Conservation (phyloP, 2,888 invertebrate species). For the Athrips mouffetella region DNA sequence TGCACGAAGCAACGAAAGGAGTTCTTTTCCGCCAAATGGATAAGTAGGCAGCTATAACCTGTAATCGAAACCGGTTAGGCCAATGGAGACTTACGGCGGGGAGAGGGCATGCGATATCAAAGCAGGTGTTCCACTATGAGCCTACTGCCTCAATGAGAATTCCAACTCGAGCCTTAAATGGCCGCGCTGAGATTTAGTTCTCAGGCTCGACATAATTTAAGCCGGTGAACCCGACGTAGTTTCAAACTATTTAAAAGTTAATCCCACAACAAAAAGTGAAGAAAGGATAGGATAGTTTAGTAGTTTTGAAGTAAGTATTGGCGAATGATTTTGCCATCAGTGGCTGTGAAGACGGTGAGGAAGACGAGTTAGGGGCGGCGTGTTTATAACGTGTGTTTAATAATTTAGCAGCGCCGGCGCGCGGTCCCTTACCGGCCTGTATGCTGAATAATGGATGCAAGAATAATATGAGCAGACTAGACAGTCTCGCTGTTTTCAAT, state of each 20-base stretch:
- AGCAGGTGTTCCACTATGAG: slow-evolving; percentile 71
- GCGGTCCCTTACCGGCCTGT: slow-evolving; percentile 56
- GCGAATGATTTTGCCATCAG: slow-evolving; percentile 57
- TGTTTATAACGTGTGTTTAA: slow-evolving; percentile 73
- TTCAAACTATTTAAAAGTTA: slow-evolving; percentile 12
- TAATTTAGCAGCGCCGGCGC: slow-evolving; percentile 63
- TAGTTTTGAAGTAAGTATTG: slow-evolving; percentile 26
- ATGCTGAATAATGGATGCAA: slow-evolving; percentile 71
- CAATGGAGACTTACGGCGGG: slow-evolving; percentile 71
- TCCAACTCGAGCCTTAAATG: slow-evolving; percentile 63
- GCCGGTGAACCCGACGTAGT: slow-evolving; percentile 5
- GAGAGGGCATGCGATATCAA: slow-evolving; percentile 73
- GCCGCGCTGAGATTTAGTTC: slow-evolving; percentile 54
- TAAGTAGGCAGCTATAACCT: slow-evolving; percentile 73
- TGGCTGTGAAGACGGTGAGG: slow-evolving; percentile 45
- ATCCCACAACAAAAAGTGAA: neutral
- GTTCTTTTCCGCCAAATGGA: slow-evolving; percentile 75
- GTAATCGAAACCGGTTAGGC: slow-evolving; percentile 75
- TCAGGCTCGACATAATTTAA: slow-evolving; percentile 24
- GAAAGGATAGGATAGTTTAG: slow-evolving; percentile 13
- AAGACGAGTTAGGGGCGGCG: slow-evolving; percentile 58
- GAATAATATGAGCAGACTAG: slow-evolving; percentile 62
- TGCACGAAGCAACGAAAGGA: slow-evolving; percentile 57
- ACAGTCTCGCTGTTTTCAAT: slow-evolving; percentile 55
- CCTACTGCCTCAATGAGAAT: slow-evolving; percentile 73